Percentiles rank a stretch among this genome's conserved stretches.
Evolutionary conservation across 2,888 invertebrate species (phyloP).

Genomic region (Ectemnius continuus): DNA sequence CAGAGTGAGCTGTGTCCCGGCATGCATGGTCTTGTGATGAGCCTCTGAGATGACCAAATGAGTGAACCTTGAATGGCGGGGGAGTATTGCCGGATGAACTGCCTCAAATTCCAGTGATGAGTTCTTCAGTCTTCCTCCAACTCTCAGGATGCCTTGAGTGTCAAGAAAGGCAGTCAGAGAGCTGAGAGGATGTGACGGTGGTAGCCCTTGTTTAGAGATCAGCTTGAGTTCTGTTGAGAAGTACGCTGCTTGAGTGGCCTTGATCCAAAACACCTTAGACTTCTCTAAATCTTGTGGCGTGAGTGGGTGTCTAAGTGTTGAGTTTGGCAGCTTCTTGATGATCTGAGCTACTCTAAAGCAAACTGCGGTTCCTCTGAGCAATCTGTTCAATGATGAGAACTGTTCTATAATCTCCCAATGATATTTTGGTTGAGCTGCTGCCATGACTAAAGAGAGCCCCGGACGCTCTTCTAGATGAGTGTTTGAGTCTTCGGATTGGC

Average conservation of each 20-base stretch:
- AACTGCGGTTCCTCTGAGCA: conserved; percentile 27
- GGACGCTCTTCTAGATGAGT: conserved; percentile 9
- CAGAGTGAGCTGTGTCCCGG: no score
- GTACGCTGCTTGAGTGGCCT: conserved; percentile 16
- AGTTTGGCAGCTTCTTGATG: background rate
- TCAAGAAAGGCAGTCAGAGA: no score
- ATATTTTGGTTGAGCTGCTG: background rate
- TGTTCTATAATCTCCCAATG: conserved; percentile 30
- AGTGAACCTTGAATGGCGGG: no score
- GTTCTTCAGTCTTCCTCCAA: no score
- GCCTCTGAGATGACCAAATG: no score
- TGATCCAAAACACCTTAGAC: background rate
- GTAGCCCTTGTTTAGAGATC: no score
- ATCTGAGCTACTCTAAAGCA: conserved; percentile 13
- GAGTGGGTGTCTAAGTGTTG: background rate
- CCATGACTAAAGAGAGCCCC: background rate
- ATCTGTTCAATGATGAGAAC: conserved; percentile 15
- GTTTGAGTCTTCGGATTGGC: conserved; percentile 27
- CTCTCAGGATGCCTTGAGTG: no score
- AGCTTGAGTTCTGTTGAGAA: no score
- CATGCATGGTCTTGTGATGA: no score
- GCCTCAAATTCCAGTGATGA: no score
- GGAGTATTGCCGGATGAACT: no score
- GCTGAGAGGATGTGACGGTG: no score
- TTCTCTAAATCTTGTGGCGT: background rate